phyloP scores from a whole-genome alignment of 2,113 vertebrate species.

The Halichoeres trimaculatus region DNA sequence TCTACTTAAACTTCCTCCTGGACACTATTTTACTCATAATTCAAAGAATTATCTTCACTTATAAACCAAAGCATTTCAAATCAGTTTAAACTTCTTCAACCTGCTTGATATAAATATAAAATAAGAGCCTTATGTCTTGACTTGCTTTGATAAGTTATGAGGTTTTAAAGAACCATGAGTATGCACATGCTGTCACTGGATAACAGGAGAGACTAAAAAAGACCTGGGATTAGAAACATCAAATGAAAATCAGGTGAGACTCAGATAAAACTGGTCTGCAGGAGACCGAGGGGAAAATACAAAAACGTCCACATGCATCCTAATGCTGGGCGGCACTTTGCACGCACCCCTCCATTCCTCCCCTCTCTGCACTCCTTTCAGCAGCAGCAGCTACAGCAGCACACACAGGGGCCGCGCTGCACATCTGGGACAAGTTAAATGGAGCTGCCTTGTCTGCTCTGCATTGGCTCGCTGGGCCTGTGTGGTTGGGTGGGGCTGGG shows the following conservation, averaged over 20 bases:
- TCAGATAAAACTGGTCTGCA: background rate
- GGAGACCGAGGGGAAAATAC: background rate
- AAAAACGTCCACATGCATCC: background rate
- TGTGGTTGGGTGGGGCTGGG: slow-evolving; percentile 26
- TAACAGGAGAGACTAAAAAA: background rate
- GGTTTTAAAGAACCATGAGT: too few relatives aligned
- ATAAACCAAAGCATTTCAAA: too few relatives aligned
- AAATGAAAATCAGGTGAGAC: background rate
- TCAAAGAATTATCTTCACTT: too few relatives aligned
- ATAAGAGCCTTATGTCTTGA: too few relatives aligned
- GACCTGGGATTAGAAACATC: background rate
- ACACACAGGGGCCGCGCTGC: slow-evolving; percentile 49
- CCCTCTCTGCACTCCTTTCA: slow-evolving; percentile 39
- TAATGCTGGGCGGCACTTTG: slow-evolving; percentile 13
- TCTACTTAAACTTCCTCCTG: too few relatives aligned
- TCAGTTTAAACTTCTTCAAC: too few relatives aligned
- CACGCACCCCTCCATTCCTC: slow-evolving; percentile 22
- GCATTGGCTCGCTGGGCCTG: slow-evolving; percentile 29
- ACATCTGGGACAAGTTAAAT: slow-evolving; percentile 85
- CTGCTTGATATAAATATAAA: too few relatives aligned
- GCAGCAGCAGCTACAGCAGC: slow-evolving; percentile 43
- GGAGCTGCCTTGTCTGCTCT: slow-evolving; percentile 59
- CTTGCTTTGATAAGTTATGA: too few relatives aligned
- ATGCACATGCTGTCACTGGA: too few relatives aligned
- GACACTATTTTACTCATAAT: too few relatives aligned